Evolutionary conservation across 2,888 invertebrate species (phyloP).

Genomic region (Catocala fraxini): DNA sequence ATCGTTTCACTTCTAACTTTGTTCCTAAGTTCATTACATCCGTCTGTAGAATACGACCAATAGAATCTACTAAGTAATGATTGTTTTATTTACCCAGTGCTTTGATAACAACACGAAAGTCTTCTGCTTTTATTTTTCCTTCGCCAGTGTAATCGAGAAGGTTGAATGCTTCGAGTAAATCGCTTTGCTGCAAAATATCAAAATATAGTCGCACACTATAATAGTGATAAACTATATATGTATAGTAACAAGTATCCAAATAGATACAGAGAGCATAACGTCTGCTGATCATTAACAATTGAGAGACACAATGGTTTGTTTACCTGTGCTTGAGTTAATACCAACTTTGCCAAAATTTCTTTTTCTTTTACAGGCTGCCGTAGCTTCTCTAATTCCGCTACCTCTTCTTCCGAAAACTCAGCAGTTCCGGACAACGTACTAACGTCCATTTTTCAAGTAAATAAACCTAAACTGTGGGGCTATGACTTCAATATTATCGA

Average conservation of each 20-base stretch:
- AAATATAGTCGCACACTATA: too few relatives aligned
- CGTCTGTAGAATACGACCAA: too few relatives aligned
- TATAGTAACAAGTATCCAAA: too few relatives aligned
- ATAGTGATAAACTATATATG: too few relatives aligned
- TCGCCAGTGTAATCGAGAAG: constrained; percentile 78
- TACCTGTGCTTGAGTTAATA: constrained; percentile 72
- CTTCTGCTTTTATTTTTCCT: constrained; percentile 79
- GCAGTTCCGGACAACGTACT: constrained; percentile 63
- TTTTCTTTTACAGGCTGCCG: constrained; percentile 38
- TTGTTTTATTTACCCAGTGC: constrained; percentile 69
- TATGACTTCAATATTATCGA: constrained; percentile 22
- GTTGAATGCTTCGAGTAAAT: constrained; percentile 79
- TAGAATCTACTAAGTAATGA: too few relatives aligned
- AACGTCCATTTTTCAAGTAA: constrained; percentile 54
- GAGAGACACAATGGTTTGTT: not conserved
- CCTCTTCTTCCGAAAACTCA: constrained; percentile 53
- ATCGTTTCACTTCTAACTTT: too few relatives aligned
- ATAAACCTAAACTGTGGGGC: constrained; percentile 32
- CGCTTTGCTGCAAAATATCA: constrained; percentile 63
- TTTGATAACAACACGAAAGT: constrained; percentile 82
- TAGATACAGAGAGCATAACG: too few relatives aligned
- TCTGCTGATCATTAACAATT: too few relatives aligned
- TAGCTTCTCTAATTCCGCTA: constrained; percentile 40
- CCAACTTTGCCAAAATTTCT: constrained; percentile 64
- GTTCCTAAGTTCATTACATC: too few relatives aligned